These are phyloP conservation scores for Teleogryllus occipitalis DNA, from an alignment of 1,140 invertebrate species.

Conservation along the genomic window DNA sequence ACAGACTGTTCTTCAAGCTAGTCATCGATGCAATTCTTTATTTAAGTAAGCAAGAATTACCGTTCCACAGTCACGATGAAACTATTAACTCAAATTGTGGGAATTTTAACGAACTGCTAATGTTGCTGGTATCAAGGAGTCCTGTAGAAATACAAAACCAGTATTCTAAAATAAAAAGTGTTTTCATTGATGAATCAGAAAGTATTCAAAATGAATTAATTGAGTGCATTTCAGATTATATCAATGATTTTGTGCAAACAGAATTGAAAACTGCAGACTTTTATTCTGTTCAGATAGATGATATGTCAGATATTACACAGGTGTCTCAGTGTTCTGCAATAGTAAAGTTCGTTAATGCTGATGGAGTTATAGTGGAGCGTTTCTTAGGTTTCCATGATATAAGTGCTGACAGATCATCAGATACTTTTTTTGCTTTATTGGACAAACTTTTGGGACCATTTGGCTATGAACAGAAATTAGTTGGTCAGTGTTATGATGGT, in stretches of 20 bases:
- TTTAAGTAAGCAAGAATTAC: too few relatives aligned
- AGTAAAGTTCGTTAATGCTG: neutral
- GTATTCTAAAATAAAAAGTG: neutral
- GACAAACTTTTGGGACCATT: neutral
- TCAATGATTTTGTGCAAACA: neutral
- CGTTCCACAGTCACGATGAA: too few relatives aligned
- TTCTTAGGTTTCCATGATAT: neutral
- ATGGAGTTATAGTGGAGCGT: neutral
- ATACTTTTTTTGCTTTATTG: neutral
- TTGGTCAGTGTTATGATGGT: neutral
- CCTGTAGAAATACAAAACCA: too few relatives aligned
- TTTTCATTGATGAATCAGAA: neutral
- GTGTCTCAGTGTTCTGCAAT: slow-evolving; percentile 1
- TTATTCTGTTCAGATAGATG: neutral
- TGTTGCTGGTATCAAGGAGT: too few relatives aligned
- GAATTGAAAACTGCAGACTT: neutral
- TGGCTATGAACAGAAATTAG: neutral
- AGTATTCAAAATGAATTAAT: neutral
- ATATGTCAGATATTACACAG: neutral
- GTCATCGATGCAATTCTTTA: too few relatives aligned
- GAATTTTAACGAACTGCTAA: too few relatives aligned
- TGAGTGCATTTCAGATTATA: neutral
- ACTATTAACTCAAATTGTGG: too few relatives aligned
- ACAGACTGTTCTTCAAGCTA: too few relatives aligned
- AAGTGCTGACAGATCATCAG: neutral